phyloP scores from a whole-genome alignment of 2,113 vertebrate species.

The Rhinichthys klamathensis region DNA sequence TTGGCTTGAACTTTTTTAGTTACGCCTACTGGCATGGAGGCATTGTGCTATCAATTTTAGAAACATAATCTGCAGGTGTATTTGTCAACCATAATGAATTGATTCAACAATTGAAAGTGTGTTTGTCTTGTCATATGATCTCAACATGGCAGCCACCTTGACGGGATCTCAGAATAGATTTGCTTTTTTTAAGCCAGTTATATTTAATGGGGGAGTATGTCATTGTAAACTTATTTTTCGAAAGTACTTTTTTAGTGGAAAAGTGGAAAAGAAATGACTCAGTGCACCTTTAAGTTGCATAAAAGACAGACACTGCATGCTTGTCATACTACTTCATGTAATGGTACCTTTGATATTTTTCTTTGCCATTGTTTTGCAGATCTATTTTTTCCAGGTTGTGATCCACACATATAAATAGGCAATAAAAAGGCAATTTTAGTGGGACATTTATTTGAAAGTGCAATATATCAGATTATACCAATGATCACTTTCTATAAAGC shows the following conservation, averaged over 20 bases:
- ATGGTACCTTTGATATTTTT: conserved; percentile 21
- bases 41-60: background rate
- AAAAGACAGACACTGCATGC: background rate
- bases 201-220: no score
- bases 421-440: conserved; percentile 28
- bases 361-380: conserved; percentile 16
- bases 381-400: conserved; percentile 36
- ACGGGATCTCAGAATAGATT: no score
- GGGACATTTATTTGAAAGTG: conserved; percentile 1
- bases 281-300: background rate
- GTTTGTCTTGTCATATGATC: background rate
- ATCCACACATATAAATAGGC: conserved; percentile 41
- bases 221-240: conserved; percentile 1
- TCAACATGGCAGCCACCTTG: background rate
- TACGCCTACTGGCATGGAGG: background rate
- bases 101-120: background rate
- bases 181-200: no score
- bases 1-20: background rate
- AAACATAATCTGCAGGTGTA: background rate
- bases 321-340: conserved; percentile 1
- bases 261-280: background rate
- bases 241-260: no score
- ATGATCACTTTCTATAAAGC: conserved; percentile 41
- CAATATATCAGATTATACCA: conserved; percentile 27
- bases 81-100: background rate